Percentiles rank a stretch among this genome's conserved stretches.
Conservation (phyloP, 2,888 invertebrate species). For the Heliconius erato region DNA sequence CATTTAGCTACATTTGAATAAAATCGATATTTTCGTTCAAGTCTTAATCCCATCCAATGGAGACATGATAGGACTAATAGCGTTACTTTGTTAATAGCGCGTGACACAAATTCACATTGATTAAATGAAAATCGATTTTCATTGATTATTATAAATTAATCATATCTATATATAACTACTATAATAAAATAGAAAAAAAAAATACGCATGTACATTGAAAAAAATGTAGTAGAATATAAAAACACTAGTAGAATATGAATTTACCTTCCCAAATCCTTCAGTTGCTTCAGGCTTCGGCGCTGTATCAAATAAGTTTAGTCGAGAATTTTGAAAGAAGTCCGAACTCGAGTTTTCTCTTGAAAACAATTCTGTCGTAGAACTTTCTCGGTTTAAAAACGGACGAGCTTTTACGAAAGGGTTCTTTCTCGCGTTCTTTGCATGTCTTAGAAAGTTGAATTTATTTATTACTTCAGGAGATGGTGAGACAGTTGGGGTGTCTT, state of each 20-base stretch:
- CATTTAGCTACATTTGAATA: not conserved
- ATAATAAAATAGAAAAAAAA: no score
- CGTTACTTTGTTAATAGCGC: not conserved
- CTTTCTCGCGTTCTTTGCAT: conserved; percentile 67
- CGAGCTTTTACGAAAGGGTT: conserved; percentile 77
- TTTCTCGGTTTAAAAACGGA: conserved; percentile 76
- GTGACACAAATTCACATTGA: not conserved
- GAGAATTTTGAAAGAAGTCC: conserved; percentile 80
- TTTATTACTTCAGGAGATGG: conserved; percentile 64
- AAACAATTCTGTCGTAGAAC: conserved; percentile 76
- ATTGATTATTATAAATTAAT: not conserved
- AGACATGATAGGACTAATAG: not conserved
- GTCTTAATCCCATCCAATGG: not conserved
- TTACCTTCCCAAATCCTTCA: conserved; percentile 67
- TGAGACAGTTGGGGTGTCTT: conserved; percentile 68
- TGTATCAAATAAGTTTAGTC: conserved; percentile 79
- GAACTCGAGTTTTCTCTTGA: conserved; percentile 77
- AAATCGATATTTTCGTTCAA: not conserved
- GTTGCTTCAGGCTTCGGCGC: conserved; percentile 73
- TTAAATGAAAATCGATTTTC: not conserved
- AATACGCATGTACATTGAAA: not conserved
- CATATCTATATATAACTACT: not conserved
- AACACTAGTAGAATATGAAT: not conserved
- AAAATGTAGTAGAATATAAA: not conserved
- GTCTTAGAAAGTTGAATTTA: conserved; percentile 78